These are phyloP conservation scores for Sarcophaga carnaria DNA, from an alignment of 2,888 invertebrate species.

Conservation along the genomic window DNA sequence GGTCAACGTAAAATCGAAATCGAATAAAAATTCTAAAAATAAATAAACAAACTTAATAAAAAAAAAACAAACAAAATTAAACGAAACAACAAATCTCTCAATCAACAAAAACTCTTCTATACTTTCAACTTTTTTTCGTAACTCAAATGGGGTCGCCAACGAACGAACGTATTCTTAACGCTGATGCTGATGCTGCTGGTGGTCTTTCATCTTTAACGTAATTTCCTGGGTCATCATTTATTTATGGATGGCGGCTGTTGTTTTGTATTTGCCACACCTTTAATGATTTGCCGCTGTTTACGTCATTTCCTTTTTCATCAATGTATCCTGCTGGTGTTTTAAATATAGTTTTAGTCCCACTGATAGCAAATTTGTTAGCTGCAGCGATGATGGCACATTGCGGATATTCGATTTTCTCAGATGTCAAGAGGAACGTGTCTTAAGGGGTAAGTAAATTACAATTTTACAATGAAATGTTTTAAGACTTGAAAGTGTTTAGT, in stretches of 20 bases:
- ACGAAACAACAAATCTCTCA: constrained; percentile 30
- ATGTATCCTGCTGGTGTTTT: background rate
- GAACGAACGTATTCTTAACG: background rate
- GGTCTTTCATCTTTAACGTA: background rate
- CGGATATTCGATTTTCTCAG: constrained; percentile 99
- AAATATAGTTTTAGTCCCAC: constrained; percentile 96
- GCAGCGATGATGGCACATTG: constrained; percentile 99
- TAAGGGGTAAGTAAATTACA: constrained; percentile 85
- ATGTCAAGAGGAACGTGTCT: constrained; percentile 96
- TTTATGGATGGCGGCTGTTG: constrained; percentile 52
- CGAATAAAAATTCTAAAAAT: background rate
- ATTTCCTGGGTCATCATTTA: constrained; percentile 35
- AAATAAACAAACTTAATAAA: constrained; percentile 3
- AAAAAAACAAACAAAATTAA: background rate
- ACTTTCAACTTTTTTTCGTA: constrained; percentile 63
- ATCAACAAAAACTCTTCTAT: constrained; percentile 66
- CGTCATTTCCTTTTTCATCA: background rate
- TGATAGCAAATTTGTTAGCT: constrained; percentile 99
- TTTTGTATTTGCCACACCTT: constrained; percentile 74
- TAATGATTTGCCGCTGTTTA: constrained; percentile 11
- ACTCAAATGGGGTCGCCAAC: background rate
- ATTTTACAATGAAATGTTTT: background rate
- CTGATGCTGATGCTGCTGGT: background rate
- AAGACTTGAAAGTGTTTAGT: background rate
- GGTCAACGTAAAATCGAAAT: constrained; percentile 3